phyloP scores from a whole-genome alignment of 2,113 vertebrate genomes.

The Phyllostomus hastatus region DNA sequence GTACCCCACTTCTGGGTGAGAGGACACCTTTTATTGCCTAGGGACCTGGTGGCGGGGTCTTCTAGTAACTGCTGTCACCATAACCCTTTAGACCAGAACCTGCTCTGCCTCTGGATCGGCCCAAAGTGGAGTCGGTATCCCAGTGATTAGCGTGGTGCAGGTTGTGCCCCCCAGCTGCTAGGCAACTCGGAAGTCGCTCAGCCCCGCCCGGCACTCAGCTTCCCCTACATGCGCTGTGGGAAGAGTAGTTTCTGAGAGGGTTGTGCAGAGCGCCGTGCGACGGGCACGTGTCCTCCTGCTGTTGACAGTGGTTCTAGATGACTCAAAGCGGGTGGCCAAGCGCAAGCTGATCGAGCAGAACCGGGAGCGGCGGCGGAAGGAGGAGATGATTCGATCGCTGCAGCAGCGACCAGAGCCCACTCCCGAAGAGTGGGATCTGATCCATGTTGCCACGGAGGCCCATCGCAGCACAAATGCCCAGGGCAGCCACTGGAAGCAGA shows the following conservation, averaged over 20 bases:
- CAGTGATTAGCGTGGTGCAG: not conserved
- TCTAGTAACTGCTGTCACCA: not conserved
- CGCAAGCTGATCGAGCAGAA: conserved; percentile 98
- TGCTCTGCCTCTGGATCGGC: not conserved
- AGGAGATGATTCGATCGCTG: conserved; percentile 94
- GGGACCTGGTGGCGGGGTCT: not conserved
- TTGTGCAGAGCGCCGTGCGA: not conserved
- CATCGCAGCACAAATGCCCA: conserved; percentile 97
- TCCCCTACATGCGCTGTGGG: not conserved
- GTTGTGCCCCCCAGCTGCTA: not conserved
- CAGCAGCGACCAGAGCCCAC: conserved; percentile 93
- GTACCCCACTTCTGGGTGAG: not conserved
- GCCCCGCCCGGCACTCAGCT: not conserved
- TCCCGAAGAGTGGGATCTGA: conserved; percentile 94
- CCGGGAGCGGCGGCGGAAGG: conserved; percentile 91
- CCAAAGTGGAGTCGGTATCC: not conserved
- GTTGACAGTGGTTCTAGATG: conserved; percentile 94
- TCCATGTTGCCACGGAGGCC: conserved; percentile 93
- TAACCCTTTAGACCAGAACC: not conserved
- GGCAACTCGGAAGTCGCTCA: not conserved
- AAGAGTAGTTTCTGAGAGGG: not conserved
- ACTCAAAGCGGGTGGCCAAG: conserved; percentile 96
- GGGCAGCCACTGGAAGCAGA: conserved; percentile 98
- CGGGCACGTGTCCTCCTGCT: not conserved
- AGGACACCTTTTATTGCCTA: not conserved